phyloP scores from a whole-genome alignment of 1,140 invertebrate species.

The Drosophila miranda region DNA sequence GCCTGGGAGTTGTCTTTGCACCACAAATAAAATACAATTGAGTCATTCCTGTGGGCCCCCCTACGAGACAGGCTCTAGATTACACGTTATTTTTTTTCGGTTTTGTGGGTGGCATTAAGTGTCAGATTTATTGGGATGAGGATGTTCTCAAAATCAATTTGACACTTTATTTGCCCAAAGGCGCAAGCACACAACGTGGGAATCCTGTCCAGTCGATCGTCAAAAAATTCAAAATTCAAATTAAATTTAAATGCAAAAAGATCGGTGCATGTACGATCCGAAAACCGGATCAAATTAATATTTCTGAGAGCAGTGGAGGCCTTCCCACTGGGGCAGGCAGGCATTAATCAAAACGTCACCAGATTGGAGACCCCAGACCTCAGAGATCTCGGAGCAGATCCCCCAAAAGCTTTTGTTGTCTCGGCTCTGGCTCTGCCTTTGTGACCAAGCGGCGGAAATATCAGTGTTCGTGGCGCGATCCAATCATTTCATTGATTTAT shows the following conservation, averaged over 20 bases:
- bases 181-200: conserved; percentile 50
- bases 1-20: conserved; percentile 54
- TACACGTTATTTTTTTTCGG: conserved; percentile 2
- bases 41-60: conserved; percentile 58
- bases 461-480: conserved; percentile 16
- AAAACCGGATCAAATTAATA: conserved; percentile 61
- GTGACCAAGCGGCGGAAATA: conserved; percentile 66
- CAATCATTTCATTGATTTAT: conserved; percentile 66
- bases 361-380: conserved; percentile 19
- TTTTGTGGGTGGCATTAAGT: conserved; percentile 74
- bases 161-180: conserved; percentile 64
- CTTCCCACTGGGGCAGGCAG: conserved; percentile 9
- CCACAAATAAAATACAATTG: conserved; percentile 57
- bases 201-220: conserved; percentile 54
- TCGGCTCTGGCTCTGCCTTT: conserved; percentile 43
- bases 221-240: conserved; percentile 49
- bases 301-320: conserved; percentile 38
- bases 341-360: conserved; percentile 76
- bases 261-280: conserved; percentile 18
- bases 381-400: conserved; percentile 44
- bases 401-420: conserved; percentile 37
- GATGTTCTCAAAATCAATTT: conserved; percentile 68
- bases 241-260: conserved; percentile 42
- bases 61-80: conserved; percentile 38
- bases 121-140: conserved; percentile 64